Base-by-base conservation (phyloP, 2,888 invertebrate genomes). In the Margaritifera margaritifera region DNA sequence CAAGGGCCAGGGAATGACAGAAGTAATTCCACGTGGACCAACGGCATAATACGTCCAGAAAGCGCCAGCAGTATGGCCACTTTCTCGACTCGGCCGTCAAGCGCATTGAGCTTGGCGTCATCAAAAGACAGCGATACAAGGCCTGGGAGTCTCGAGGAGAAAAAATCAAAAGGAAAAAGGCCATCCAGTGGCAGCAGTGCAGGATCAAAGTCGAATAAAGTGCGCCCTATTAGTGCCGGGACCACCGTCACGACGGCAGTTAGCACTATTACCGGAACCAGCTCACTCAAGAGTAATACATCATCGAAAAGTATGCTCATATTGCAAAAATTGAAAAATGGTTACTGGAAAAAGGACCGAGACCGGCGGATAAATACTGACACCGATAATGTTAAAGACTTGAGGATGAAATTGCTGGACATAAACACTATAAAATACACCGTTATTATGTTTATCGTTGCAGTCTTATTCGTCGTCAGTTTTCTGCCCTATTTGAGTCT, bases 401-500 rank as follows among this genome's bases (percentile, higher is more conserved):
- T 77, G 54, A 31, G 76, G 22, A 77, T 77, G 76, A 77, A 77
- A 64, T 67, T 77, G 71, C 55, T 77, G 56, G 76, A 77, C 63
- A 72, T 77, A 15, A 77, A 77, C 53, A 77, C 76, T 19, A 56
- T 77, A 6, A 79, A 78, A 63, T 80, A 80, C 58, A 80, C 80
- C 2, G 54, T 76, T 11, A 74, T 80, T 11, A 79, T 78, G 76
- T 71, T 80, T 24, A 71, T 78, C 2, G 79, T 80, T n/a, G 77
- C 78, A 3, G 51, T 75, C n/a, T 75, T 79, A 24, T 80, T 80
- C 59, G 64, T 80, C 19, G 53, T 77, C 2, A 79, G 79, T 59
- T 80, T 79, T 66, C 69, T 80, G 20, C 80, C 80, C 4, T 80
- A 79, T 72, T 60, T 80, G 24, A 64, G 68, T 6, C 69, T 80